Percentiles rank a stretch among this genome's conserved stretches.
Evolutionary conservation across 2,888 invertebrate genomes (phyloP).

Genomic region (Pheosia tremula): DNA sequence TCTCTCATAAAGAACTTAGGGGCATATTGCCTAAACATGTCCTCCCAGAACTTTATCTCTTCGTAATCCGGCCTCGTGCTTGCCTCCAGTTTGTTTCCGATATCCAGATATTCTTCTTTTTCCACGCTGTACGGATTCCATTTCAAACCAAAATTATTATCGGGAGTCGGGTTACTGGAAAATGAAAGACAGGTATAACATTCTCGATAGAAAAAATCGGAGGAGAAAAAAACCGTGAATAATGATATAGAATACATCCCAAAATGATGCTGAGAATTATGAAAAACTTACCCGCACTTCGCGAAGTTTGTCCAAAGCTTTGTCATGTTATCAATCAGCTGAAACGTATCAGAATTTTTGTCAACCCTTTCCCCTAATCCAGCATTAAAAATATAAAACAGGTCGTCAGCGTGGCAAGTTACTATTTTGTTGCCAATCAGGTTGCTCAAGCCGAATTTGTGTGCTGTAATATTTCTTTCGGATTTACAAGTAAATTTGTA

Average conservation of each 20-base stretch:
- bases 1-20: conserved; percentile 17
- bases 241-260: too few species aligned
- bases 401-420: conserved; percentile 46
- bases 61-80: conserved; percentile 18
- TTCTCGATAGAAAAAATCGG: too few species aligned
- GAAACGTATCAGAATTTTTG: conserved; percentile 32
- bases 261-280: background rate
- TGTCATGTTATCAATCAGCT: conserved; percentile 41
- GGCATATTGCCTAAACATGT: conserved; percentile 18
- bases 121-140: conserved; percentile 33
- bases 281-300: conserved; percentile 48
- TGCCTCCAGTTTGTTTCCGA: conserved; percentile 22
- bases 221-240: too few species aligned
- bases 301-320: conserved; percentile 39
- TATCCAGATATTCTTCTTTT: conserved; percentile 24
- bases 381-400: conserved; percentile 45
- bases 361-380: conserved; percentile 30
- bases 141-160: conserved; percentile 23
- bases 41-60: conserved; percentile 29
- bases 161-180: conserved; percentile 42
- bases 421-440: conserved; percentile 27
- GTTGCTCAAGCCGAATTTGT: conserved; percentile 17
- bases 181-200: background rate
- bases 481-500: conserved; percentile 54
- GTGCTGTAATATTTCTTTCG: conserved; percentile 43